A percentile compares a stretch with the other conserved stretches of the same genome.
These are phyloP conservation scores for Xanthorhoe spadicearia DNA, from an alignment of 2,888 invertebrate species.

Conservation along the genomic window DNA sequence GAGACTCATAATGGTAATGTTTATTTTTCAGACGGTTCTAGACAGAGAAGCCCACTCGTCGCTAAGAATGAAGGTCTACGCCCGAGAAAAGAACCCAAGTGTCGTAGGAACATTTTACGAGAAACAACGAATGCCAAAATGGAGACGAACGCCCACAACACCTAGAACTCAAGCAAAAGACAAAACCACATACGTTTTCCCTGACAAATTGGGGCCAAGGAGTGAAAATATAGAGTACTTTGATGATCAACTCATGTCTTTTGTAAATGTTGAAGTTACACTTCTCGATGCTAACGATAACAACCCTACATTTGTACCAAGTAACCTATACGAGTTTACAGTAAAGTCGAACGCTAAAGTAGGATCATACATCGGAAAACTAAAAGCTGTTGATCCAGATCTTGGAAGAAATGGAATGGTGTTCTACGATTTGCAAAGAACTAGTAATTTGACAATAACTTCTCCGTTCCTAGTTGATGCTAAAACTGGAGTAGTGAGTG, in stretches of 20 bases:
- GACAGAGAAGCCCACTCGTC: constrained; percentile 91
- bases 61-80: constrained; percentile 90
- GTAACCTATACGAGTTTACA: constrained; percentile 92
- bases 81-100: constrained; percentile 90
- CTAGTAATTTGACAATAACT: constrained; percentile 86
- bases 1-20: too few species aligned
- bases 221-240: constrained; percentile 75
- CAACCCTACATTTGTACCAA: constrained; percentile 93
- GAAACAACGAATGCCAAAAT: constrained; percentile 72
- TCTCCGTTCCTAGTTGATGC: constrained; percentile 90
- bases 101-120: constrained; percentile 84
- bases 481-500: constrained; percentile 88
- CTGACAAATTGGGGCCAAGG: constrained; percentile 72
- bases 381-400: constrained; percentile 93
- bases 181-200: constrained; percentile 78
- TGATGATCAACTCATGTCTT: constrained; percentile 78
- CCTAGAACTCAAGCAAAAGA: constrained; percentile 60
- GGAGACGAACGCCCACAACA: constrained; percentile 65
- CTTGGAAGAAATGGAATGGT: constrained; percentile 89
- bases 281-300: constrained; percentile 96
- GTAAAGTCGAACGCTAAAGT: constrained; percentile 88
- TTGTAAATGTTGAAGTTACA: constrained; percentile 91
- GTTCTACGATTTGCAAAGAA: constrained; percentile 89
- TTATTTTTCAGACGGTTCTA: constrained; percentile 85
- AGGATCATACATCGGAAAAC: constrained; percentile 90